Conservation (phyloP, 1,140 invertebrate species). For the Nomia melanderi region DNA sequence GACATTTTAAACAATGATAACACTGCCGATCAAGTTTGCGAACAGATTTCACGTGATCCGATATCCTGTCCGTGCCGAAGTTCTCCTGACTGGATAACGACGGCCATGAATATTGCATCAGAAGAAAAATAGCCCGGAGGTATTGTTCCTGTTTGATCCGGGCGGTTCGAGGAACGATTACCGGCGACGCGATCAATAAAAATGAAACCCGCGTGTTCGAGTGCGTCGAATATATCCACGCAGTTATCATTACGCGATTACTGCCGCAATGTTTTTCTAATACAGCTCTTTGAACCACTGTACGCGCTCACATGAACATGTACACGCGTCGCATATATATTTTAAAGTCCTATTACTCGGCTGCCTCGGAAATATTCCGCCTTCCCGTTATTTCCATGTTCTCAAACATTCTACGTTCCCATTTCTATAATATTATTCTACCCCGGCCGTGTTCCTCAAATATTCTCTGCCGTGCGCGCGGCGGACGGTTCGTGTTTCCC, state of each 20-base stretch:
- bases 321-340: constrained; percentile 13
- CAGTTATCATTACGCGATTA: neutral
- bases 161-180: neutral
- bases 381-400: constrained; percentile 42
- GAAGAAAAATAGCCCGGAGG: constrained; percentile 28
- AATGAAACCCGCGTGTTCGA: neutral
- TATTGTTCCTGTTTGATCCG: constrained; percentile 10
- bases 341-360: constrained; percentile 36
- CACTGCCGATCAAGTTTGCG: neutral
- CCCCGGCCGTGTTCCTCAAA: constrained; percentile 31
- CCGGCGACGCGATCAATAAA: neutral
- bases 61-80: constrained; percentile 20
- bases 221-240: neutral
- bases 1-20: constrained; percentile 6
- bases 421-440: constrained; percentile 46
- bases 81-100: neutral
- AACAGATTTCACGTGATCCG: constrained; percentile 37
- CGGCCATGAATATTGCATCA: constrained; percentile 36
- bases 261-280: neutral
- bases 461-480: constrained; percentile 26
- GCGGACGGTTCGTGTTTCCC: neutral
- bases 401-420: constrained; percentile 35
- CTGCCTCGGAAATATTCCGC: constrained; percentile 27
- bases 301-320: too few species aligned
- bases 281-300: too few species aligned